Conservation (phyloP, 2,888 invertebrate genomes). For the Xestia rhomboidea region DNA sequence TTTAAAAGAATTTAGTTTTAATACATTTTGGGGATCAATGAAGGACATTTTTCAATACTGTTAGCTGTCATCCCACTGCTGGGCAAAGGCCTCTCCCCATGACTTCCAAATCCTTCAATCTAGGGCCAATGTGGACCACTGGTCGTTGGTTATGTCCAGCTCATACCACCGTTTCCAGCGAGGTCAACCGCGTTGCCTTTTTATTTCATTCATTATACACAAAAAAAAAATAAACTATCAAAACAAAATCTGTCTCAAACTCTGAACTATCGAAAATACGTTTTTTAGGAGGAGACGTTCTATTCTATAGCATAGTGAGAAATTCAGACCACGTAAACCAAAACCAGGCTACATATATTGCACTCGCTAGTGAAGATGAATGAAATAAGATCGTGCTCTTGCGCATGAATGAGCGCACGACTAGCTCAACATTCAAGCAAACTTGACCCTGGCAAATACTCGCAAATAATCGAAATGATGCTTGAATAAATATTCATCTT, state of each 20-base stretch:
- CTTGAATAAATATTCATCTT: neutral
- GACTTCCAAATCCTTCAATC: too few relatives aligned
- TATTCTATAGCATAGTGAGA: neutral
- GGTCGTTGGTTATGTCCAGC: too few relatives aligned
- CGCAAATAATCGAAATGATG: conserved; percentile 3
- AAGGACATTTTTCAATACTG: too few relatives aligned
- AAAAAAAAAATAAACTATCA: neutral
- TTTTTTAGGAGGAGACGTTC: neutral
- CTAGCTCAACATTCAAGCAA: conserved; percentile 23
- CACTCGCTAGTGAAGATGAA: conserved; percentile 32
- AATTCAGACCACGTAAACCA: neutral
- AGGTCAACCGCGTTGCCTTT: too few relatives aligned
- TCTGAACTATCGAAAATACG: neutral
- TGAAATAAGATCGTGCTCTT: conserved; percentile 36
- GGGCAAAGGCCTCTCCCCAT: too few relatives aligned
- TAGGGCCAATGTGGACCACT: too few relatives aligned
- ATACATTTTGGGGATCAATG: neutral
- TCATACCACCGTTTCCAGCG: too few relatives aligned
- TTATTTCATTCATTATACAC: too few relatives aligned
- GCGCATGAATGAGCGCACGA: conserved; percentile 50
- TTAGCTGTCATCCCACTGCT: too few relatives aligned
- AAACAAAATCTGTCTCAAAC: neutral
- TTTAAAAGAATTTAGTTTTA: neutral
- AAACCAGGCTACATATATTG: neutral
- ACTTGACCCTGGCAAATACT: conserved; percentile 22